phyloP scores from a whole-genome alignment of 2,888 invertebrate species.

The Syrista parreyssii region DNA sequence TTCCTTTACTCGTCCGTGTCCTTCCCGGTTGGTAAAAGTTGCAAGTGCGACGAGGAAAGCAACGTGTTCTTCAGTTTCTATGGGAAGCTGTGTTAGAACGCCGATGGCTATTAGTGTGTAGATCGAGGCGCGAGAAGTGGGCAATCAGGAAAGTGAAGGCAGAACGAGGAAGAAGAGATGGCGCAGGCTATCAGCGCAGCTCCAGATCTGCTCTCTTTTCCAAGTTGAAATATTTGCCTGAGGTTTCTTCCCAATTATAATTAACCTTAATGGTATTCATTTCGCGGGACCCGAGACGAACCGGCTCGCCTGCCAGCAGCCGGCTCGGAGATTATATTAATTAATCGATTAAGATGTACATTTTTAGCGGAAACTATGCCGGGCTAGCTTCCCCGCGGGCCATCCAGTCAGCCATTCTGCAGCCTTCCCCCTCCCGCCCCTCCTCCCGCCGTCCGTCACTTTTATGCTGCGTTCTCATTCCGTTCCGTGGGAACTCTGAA shows the following conservation, averaged over 20 bases:
- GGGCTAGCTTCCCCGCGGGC: background rate
- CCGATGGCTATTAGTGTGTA: too few species aligned
- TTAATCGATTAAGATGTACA: slow-evolving; percentile 55
- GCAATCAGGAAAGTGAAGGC: too few species aligned
- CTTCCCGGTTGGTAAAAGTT: background rate
- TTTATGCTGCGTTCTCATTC: slow-evolving; percentile 20
- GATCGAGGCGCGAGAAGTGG: too few species aligned
- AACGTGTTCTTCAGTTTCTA: background rate
- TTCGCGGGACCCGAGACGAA: slow-evolving; percentile 35
- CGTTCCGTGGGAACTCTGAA: too few species aligned
- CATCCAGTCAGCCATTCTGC: too few species aligned
- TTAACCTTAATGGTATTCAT: slow-evolving; percentile 60
- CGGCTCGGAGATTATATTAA: slow-evolving; percentile 52
- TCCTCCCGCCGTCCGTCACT: slow-evolving; percentile 15
- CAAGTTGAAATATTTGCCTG: slow-evolving; percentile 50
- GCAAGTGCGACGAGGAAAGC: background rate
- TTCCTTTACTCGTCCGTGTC: background rate
- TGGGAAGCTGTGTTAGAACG: too few species aligned
- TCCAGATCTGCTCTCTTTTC: slow-evolving; percentile 15
- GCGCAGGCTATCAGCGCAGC: background rate
- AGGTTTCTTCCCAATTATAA: slow-evolving; percentile 51
- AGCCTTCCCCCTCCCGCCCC: background rate
- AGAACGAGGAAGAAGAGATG: too few species aligned
- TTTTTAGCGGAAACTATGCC: slow-evolving; percentile 36
- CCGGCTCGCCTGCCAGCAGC: slow-evolving; percentile 33